Percentiles rank a stretch among this genome's conserved stretches.
These are phyloP conservation scores for Myopa tessellatipennis DNA, from an alignment of 2,888 invertebrate genomes.

Conservation along the genomic window DNA sequence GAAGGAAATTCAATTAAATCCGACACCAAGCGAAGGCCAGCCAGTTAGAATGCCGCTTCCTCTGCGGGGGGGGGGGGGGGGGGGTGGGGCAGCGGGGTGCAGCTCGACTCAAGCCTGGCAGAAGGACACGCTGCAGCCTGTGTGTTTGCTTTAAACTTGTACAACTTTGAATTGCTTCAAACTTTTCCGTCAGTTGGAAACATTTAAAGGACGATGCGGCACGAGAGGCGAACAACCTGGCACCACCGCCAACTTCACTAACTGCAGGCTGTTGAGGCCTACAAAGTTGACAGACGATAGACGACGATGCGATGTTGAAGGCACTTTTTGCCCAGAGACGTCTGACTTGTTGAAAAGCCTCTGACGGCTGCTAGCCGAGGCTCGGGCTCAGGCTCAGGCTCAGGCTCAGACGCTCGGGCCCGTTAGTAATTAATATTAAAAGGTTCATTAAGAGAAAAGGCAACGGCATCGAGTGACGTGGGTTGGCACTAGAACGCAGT, in stretches of 20 bases:
- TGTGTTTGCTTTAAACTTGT: conserved; percentile 8
- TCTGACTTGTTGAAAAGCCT: conserved; percentile 38
- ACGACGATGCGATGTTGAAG: conserved; percentile 4
- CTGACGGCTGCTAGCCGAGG: conserved; percentile 10
- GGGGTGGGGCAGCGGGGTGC: neutral
- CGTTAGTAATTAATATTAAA: conserved; percentile 54
- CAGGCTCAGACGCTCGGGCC: conserved; percentile 43
- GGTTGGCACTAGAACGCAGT: neutral
- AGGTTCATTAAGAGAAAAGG: conserved; percentile 53
- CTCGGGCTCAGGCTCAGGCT: neutral
- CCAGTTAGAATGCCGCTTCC: neutral
- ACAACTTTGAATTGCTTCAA: conserved; percentile 8
- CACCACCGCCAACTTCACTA: neutral
- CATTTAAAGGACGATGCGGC: neutral
- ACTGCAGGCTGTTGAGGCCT: neutral
- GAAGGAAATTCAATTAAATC: conserved; percentile 9
- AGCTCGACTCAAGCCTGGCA: no score
- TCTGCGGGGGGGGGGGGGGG: neutral
- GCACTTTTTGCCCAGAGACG: conserved; percentile 19
- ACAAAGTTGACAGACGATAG: neutral
- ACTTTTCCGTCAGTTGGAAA: neutral
- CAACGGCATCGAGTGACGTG: conserved; percentile 31
- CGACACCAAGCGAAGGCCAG: neutral
- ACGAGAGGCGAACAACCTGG: neutral
- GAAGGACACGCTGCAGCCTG: neutral